Percentiles rank a stretch among this genome's conserved stretches.
Conservation (phyloP, 2,797 vertebrate genomes). For the Acipenser transmontanus region DNA sequence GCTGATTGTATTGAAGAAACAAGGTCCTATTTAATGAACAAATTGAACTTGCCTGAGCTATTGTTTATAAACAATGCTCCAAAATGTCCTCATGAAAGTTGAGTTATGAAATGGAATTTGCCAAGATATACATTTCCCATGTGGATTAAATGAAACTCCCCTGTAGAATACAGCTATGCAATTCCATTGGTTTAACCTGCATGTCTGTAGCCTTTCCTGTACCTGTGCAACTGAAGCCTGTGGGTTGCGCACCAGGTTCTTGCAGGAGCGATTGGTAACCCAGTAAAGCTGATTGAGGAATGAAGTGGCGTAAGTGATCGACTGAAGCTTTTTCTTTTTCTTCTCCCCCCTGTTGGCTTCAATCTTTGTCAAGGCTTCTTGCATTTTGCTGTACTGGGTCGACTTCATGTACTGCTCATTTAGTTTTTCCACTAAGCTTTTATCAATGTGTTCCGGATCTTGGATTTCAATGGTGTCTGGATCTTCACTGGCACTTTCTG, state of each 20-base stretch:
- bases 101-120: no score
- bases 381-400: conserved; percentile 28
- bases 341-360: conserved; percentile 16
- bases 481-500: neutral
- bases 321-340: conserved; percentile 22
- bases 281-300: conserved; percentile 47
- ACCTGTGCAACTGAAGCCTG: conserved; percentile 49
- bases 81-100: no score
- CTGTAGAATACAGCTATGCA: neutral
- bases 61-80: no score
- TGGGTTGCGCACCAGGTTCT: conserved; percentile 47
- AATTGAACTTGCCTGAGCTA: no score
- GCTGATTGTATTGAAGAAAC: no score
- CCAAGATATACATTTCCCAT: no score
- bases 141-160: neutral
- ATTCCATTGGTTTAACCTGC: neutral
- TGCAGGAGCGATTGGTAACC: conserved; percentile 45
- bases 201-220: neutral
- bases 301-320: conserved; percentile 46
- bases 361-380: conserved; percentile 31
- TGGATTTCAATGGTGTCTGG: neutral
- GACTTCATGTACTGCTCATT: conserved; percentile 43
- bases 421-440: conserved; percentile 36
- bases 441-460: neutral
- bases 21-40: no score